Evolutionary conservation across 1,140 invertebrate species (phyloP), one percentile per base, ranked within the genome.

Genomic region (Drosophila neocordata): DNA sequence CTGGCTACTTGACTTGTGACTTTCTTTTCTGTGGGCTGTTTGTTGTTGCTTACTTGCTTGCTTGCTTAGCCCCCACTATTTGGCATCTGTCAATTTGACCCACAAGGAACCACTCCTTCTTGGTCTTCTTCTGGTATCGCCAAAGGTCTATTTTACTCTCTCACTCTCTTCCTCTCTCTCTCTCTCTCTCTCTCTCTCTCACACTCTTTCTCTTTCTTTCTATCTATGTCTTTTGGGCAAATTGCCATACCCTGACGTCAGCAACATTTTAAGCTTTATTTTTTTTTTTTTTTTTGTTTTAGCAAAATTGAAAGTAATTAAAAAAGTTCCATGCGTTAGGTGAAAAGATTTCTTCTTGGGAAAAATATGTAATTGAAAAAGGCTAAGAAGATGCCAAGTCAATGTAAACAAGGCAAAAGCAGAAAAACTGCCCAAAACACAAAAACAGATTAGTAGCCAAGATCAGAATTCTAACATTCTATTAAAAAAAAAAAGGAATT

Each of bases 11-110:
- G 41, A 48, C 41, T 48, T 48, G 63, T 63, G 73, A 65, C 60
- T 60, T 80, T 80, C 62, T 48, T 18, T 13, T 48, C 15, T 8
- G 41, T 18, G 18, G 41, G 41, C 41, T 53, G 56, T 65, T 63
- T 70, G 24, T 35, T 66, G n/a, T n/a, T n/a, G n/a, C n/a, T n/a
- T n/a, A n/a, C n/a, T n/a, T n/a, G 38, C 56, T 66, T 41, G 38
- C 56, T 73, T 41, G 15, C 41, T 48, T 48, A 48, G 41, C 15
- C 41, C 8, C 15, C 9, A 48, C 41, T 48, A 48, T 48, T 48
- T 48, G 41, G 41, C 41, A 20, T 48, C 41, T 48, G 41, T 48
- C 41, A 48, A 48, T 48, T 18, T 18, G 41, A 48, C 41, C 41
- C 3, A 20, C 41, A 48, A 18, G 7, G 15, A 20, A 18, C 2